Base-by-base conservation (phyloP, 2,113 vertebrate genomes). In the Verasper variegatus region DNA sequence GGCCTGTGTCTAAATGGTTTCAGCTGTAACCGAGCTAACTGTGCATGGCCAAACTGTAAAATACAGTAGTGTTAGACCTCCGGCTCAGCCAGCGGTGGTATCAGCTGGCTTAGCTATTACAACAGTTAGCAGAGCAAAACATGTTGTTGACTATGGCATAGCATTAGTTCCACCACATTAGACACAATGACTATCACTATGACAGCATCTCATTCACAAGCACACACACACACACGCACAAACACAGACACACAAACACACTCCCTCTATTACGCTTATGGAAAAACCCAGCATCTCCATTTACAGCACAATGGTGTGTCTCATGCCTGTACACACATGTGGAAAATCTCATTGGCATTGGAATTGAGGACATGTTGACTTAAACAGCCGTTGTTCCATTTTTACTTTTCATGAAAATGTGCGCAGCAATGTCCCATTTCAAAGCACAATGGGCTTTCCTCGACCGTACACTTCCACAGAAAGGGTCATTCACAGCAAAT, bases 111-210 rank as follows among this genome's bases (percentile, higher is more conserved):
- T 83, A 17, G 85, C 82, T 81, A 89, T 91, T 91, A 90, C 90
- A 85, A 83, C 80, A 42, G 86, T 84, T 88, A 92, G 86, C 89
- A 88, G 87, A 86, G 89, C 88, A 92, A 87, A 87, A 86, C 92
- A 77, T 92, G 92, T 83, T 91, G 89, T 89, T 90, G 88, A 87
- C 89, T 90, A 77, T 82, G 88, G 84, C 78, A 72, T 51, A 20
- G 76, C 87, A 91, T 93, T 90, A 92, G 90, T 92, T 91, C 90
- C 89, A 86, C 79, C 55, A 68, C 92, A 91, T 93, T 93, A 91
- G 77, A 87, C 88, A 86, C 89, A 90, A 92, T 86, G 83, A 88
- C 86, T 91, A 86, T 85, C 88, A 86, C 77, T 89, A 77, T 91
- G 89, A 90, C 86, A 90, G 88, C 80, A 86, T 89, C 89, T 84